phyloP scores from a whole-genome alignment of 2,113 vertebrate species.

The Saccopteryx bilineata region DNA sequence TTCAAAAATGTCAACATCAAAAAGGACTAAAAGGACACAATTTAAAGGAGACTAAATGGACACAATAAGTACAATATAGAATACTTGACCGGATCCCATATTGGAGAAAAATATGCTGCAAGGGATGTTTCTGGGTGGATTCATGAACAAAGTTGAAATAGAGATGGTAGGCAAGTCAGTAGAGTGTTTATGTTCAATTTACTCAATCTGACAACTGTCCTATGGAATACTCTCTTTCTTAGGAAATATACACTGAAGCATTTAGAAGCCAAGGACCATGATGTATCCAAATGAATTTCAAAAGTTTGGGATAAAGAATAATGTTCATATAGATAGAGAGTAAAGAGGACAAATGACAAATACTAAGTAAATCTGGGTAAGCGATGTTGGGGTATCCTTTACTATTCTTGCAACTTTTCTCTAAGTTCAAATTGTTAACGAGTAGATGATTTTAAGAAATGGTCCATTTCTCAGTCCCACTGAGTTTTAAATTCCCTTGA shows the following conservation, averaged over 20 bases:
- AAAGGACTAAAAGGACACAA: not conserved
- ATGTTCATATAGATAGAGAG: not conserved
- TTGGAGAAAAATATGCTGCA: not conserved
- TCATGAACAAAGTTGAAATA: not conserved
- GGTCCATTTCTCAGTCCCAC: not conserved
- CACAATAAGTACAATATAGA: not conserved
- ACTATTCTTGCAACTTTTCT: not conserved
- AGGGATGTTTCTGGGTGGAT: not conserved
- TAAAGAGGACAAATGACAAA: not conserved
- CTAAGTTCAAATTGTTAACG: not conserved
- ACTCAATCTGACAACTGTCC: not conserved
- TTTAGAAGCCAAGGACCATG: not conserved
- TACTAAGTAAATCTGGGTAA: not conserved
- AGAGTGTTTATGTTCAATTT: not conserved
- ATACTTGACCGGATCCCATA: not conserved
- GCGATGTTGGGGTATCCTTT: not conserved
- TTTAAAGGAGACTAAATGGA: not conserved
- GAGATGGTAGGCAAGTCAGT: not conserved
- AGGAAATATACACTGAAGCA: not conserved
- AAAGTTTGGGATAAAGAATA: not conserved
- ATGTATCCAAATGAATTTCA: not conserved
- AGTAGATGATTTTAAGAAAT: not conserved
- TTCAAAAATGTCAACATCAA: conserved; percentile 24
- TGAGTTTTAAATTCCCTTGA: not conserved
- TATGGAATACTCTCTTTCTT: not conserved